A percentile compares a stretch with the other conserved stretches of the same genome.
Evolutionary conservation across 2,113 vertebrate species (phyloP).

Genomic region (Misgurnus anguillicaudatus): DNA sequence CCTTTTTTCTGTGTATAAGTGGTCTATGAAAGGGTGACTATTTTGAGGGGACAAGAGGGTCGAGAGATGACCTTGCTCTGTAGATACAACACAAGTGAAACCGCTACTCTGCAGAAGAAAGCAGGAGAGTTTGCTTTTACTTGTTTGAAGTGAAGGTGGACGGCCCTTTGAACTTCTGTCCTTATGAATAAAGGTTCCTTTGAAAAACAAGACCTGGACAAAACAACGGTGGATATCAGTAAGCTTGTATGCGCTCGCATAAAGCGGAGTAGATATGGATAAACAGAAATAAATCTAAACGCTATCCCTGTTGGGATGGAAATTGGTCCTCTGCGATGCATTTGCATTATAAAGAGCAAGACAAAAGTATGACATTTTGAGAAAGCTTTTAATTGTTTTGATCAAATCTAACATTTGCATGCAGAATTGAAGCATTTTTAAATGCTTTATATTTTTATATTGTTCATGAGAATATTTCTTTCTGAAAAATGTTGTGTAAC

Average conservation of each 20-base stretch:
- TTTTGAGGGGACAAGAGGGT: conserved; percentile 76
- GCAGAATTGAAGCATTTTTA: not conserved
- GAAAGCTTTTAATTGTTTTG: not conserved
- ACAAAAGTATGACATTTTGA: conserved; percentile 3
- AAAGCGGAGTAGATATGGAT: not conserved
- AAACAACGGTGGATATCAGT: conserved; percentile 30
- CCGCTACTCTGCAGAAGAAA: conserved; percentile 45
- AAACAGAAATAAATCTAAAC: not conserved
- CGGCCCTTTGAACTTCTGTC: conserved; percentile 81
- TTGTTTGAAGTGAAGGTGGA: conserved; percentile 63
- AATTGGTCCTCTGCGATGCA: not conserved
- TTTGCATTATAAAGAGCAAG: conserved; percentile 11
- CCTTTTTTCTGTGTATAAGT: conserved; percentile 42
- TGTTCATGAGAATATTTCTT: not conserved
- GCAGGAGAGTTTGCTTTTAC: conserved; percentile 41
- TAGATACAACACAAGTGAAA: conserved; percentile 44
- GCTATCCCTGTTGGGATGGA: not conserved
- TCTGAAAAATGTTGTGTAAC: conserved; percentile 2
- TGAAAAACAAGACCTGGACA: conserved; percentile 38
- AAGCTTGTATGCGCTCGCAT: not conserved
- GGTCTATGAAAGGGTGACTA: conserved; percentile 46
- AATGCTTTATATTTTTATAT: not conserved
- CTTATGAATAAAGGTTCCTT: conserved; percentile 41
- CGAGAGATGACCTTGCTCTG: conserved; percentile 67
- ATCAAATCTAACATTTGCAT: conserved; percentile 2